Percentiles rank a stretch among this genome's conserved stretches.
phyloP scores from a whole-genome alignment of 2,888 invertebrate genomes.

The Dasypogon diadema region DNA sequence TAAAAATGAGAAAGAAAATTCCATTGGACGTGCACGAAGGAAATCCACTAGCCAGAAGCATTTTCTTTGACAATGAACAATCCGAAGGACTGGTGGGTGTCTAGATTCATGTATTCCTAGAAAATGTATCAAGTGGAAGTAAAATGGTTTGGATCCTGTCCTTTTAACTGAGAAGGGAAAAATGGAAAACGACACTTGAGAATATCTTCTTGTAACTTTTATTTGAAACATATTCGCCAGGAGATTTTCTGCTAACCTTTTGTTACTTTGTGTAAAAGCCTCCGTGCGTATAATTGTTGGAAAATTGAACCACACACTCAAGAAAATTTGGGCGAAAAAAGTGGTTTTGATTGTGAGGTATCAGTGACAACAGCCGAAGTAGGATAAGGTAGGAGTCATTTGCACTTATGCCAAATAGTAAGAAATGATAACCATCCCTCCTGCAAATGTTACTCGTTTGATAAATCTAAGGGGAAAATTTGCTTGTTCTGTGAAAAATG shows the following conservation, averaged over 20 bases:
- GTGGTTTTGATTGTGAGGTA: no score
- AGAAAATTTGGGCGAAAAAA: no score
- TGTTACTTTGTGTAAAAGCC: no score
- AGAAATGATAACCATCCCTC: background rate
- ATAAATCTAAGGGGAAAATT: constrained; percentile 19
- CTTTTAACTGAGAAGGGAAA: background rate
- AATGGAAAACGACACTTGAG: no score
- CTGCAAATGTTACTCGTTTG: background rate
- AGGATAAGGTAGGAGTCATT: no score
- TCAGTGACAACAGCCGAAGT: no score
- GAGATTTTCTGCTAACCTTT: no score
- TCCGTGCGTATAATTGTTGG: no score
- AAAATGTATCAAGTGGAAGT: constrained; percentile 7
- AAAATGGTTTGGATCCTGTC: background rate
- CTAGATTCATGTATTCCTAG: background rate
- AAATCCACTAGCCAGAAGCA: background rate
- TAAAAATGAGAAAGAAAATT: background rate
- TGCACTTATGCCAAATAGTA: no score
- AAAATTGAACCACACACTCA: no score
- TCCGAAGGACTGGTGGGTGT: background rate
- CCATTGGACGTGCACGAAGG: constrained; percentile 28
- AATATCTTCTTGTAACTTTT: no score
- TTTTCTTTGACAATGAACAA: background rate
- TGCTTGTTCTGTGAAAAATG: background rate
- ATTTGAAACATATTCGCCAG: no score